phyloP scores from a whole-genome alignment of 2,888 invertebrate species.

The Nasonia oneida region DNA sequence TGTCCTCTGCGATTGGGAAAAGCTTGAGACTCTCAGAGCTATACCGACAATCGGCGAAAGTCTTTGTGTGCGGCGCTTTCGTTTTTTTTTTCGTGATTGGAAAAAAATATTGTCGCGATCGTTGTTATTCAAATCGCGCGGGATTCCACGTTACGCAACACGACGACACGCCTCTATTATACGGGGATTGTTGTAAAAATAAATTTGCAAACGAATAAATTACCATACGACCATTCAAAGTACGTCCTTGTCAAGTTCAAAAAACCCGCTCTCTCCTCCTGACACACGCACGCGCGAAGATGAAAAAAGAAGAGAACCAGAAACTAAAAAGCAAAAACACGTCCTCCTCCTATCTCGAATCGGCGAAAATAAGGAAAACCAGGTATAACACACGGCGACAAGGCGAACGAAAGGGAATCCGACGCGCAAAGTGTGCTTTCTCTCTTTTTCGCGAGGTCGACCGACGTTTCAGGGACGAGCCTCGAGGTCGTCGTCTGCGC shows the following conservation, averaged over 20 bases:
- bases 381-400: not conserved
- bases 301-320: not conserved
- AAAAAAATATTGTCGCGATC: not conserved
- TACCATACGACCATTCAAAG: too few species aligned
- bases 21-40: not conserved
- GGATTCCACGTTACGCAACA: too few species aligned
- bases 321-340: not conserved
- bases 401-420: not conserved
- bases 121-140: too few species aligned
- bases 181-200: too few species aligned
- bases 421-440: slow-evolving; percentile 9
- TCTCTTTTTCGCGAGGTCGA: slow-evolving; percentile 16
- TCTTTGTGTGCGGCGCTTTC: slow-evolving; percentile 20
- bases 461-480: not conserved
- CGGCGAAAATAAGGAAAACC: not conserved
- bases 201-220: too few species aligned
- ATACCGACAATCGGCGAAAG: slow-evolving; percentile 39
- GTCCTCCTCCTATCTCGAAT: not conserved
- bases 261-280: not conserved
- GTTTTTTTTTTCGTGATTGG: not conserved
- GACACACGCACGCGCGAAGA: not conserved
- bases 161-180: too few species aligned
- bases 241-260: not conserved
- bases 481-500: not conserved
- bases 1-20: slow-evolving; percentile 20